phyloP scores from a whole-genome alignment of 2,113 vertebrate species.

The Lycocorax pyrrhopterus region DNA sequence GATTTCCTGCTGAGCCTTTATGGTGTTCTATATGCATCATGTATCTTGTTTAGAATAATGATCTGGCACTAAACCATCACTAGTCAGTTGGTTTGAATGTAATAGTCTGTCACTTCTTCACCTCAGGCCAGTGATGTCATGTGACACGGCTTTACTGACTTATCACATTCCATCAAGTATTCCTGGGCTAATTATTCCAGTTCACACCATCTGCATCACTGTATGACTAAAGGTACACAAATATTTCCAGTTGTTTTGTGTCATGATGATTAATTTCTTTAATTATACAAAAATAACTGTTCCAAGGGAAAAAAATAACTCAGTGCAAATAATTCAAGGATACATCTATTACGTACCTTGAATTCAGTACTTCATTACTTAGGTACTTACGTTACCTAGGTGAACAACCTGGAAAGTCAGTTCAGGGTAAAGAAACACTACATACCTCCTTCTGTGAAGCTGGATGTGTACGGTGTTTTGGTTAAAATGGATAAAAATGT shows the following conservation, averaged over 20 bases:
- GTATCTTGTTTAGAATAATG: constrained; percentile 8
- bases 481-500: background rate
- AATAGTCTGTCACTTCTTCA: background rate
- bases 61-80: background rate
- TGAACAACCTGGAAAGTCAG: background rate
- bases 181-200: background rate
- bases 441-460: background rate
- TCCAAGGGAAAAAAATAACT: background rate
- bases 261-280: background rate
- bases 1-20: background rate
- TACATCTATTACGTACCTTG: background rate
- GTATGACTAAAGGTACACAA: background rate
- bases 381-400: background rate
- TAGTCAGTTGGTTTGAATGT: background rate
- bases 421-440: background rate
- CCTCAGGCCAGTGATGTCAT: background rate
- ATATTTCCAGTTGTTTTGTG: background rate
- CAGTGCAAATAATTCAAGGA: background rate
- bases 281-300: background rate
- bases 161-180: background rate
- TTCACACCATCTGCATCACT: background rate
- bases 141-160: background rate
- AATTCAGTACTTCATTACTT: background rate
- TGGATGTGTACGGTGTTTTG: background rate
- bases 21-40: background rate